A percentile compares a stretch with the other conserved stretches of the same genome.
Evolutionary conservation across 2,113 vertebrate genomes (phyloP).

Genomic region (Pachyramphus minor): DNA sequence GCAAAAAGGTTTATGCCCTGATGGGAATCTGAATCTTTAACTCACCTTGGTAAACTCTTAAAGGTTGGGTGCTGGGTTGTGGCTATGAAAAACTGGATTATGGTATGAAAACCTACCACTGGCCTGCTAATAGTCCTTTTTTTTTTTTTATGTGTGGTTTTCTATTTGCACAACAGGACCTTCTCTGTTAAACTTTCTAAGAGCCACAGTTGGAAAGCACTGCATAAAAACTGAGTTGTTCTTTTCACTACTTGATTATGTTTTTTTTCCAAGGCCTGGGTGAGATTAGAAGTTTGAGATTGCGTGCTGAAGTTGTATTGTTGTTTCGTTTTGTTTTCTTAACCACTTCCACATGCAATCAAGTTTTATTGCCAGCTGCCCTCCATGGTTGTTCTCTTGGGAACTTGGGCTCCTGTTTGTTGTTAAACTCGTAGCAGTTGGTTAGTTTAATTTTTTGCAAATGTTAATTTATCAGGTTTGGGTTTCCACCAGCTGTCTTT

Average conservation of each 20-base stretch:
- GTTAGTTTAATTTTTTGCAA: slow-evolving; percentile 32
- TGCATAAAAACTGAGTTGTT: background rate
- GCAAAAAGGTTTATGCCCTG: background rate
- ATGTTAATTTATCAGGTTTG: background rate
- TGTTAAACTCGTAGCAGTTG: background rate
- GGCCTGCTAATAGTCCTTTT: background rate
- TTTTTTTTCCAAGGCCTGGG: background rate
- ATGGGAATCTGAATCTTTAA: background rate
- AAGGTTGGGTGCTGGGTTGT: background rate
- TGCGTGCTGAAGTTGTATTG: background rate
- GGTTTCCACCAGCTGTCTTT: background rate
- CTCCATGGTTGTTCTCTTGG: slow-evolving; percentile 5
- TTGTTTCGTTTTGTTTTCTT: slow-evolving; percentile 41
- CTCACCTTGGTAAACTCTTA: background rate
- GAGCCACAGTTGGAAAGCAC: background rate
- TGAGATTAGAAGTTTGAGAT: background rate
- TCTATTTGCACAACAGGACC: background rate
- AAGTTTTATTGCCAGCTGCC: slow-evolving; percentile 26
- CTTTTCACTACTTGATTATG: background rate
- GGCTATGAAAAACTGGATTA: background rate
- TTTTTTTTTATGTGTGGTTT: background rate
- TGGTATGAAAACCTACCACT: background rate
- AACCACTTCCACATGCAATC: slow-evolving; percentile 38
- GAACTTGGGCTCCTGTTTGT: background rate
- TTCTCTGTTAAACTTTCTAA: background rate